These are phyloP conservation scores for Latrodectus geometricus DNA, from an alignment of 1,140 invertebrate species.

Conservation along the genomic window DNA sequence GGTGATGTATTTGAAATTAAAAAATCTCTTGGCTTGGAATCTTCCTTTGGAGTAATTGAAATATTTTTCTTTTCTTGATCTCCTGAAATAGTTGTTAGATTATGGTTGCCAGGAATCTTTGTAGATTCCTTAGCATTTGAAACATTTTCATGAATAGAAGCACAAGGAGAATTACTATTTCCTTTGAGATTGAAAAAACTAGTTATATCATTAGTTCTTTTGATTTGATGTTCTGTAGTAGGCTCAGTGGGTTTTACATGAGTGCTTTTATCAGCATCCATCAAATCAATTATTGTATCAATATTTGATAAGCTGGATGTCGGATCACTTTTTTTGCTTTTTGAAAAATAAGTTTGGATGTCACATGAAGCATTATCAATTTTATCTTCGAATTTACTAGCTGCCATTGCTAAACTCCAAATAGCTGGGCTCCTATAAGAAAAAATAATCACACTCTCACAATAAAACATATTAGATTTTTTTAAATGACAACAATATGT, in stretches of 20 bases:
- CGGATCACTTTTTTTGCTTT: constrained; percentile 20
- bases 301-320: constrained; percentile 12
- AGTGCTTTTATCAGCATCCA: constrained; percentile 14
- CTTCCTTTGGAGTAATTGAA: not conserved
- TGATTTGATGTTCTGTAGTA: not conserved
- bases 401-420: constrained; percentile 70
- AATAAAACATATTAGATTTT: no score
- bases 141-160: not conserved
- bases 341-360: constrained; percentile 67
- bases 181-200: not conserved
- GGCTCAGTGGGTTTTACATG: not conserved
- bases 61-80: not conserved
- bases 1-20: not conserved
- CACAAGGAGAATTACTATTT: not conserved
- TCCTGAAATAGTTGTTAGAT: not conserved
- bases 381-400: constrained; percentile 80
- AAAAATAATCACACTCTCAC: constrained; percentile 74
- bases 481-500: no score
- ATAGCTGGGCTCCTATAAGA: constrained; percentile 62
- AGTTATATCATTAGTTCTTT: not conserved
- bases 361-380: constrained; percentile 69
- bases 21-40: not conserved
- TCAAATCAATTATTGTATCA: constrained; percentile 23
- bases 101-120: not conserved
- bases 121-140: not conserved